Percentiles rank a stretch among this genome's conserved stretches.
phyloP scores from a whole-genome alignment of 2,113 vertebrate species.

The Rhabdomys dilectus region DNA sequence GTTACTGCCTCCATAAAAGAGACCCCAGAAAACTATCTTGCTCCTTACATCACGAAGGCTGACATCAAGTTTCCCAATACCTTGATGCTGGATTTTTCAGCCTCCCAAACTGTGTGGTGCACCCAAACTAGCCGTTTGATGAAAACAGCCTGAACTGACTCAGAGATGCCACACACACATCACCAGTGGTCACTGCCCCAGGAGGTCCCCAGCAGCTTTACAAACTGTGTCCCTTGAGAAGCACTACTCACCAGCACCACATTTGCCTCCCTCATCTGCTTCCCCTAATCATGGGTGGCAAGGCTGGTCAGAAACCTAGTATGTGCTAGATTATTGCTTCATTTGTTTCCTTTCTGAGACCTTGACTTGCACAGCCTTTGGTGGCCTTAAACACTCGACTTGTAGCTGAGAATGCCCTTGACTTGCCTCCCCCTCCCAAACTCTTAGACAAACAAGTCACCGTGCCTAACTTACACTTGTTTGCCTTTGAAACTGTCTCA shows the following conservation, averaged over 20 bases:
- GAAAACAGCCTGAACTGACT: neutral
- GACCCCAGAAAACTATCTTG: neutral
- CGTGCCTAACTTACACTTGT: too few relatives aligned
- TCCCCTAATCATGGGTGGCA: neutral
- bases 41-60: neutral
- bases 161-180: neutral
- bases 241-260: rapidly evolving
- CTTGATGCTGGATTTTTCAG: neutral
- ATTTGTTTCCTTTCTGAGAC: neutral
- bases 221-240: neutral
- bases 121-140: neutral
- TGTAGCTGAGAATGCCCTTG: too few relatives aligned
- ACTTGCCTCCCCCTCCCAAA: neutral
- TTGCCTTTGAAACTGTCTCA: neutral
- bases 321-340: neutral
- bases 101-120: neutral
- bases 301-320: neutral
- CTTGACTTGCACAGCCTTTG: too few relatives aligned
- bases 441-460: neutral
- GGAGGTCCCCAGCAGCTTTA: too few relatives aligned
- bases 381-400: neutral
- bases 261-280: too few relatives aligned
- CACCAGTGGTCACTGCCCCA: neutral
- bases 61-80: too few relatives aligned
- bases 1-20: neutral